phyloP scores from a whole-genome alignment of 2,113 vertebrate genomes.

The Petromus typicus region DNA sequence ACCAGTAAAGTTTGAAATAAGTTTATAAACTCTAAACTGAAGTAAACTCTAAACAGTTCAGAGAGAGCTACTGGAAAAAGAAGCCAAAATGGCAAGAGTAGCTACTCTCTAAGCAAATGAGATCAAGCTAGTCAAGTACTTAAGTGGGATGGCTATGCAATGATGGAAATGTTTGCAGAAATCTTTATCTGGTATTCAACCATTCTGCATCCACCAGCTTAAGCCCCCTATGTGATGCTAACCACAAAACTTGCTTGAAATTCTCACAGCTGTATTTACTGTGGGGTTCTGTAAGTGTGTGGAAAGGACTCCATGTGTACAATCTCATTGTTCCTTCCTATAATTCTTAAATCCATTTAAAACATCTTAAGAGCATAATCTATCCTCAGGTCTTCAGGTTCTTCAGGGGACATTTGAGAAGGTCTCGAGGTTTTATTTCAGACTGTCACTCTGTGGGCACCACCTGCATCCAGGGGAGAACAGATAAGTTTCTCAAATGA shows the following conservation, averaged over 20 bases:
- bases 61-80: background rate
- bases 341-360: slow-evolving; percentile 7
- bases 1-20: background rate
- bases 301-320: background rate
- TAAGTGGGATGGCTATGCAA: background rate
- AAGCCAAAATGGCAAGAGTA: background rate
- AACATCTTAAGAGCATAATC: background rate
- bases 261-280: slow-evolving; percentile 16
- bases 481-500: slow-evolving; percentile 43
- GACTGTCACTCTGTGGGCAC: background rate
- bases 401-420: slow-evolving; percentile 2
- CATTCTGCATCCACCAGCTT: background rate
- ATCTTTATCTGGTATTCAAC: background rate
- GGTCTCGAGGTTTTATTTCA: background rate
- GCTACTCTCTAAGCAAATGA: background rate
- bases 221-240: background rate
- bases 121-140: background rate
- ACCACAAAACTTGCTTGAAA: background rate
- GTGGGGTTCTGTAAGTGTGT: background rate
- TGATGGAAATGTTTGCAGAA: slow-evolving; percentile 11
- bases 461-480: background rate
- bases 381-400: background rate
- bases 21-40: background rate
- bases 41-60: too few species aligned
- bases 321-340: background rate